These are phyloP conservation scores for Nephotettix cincticeps DNA, from an alignment of 1,140 invertebrate genomes.

Conservation along the genomic window DNA sequence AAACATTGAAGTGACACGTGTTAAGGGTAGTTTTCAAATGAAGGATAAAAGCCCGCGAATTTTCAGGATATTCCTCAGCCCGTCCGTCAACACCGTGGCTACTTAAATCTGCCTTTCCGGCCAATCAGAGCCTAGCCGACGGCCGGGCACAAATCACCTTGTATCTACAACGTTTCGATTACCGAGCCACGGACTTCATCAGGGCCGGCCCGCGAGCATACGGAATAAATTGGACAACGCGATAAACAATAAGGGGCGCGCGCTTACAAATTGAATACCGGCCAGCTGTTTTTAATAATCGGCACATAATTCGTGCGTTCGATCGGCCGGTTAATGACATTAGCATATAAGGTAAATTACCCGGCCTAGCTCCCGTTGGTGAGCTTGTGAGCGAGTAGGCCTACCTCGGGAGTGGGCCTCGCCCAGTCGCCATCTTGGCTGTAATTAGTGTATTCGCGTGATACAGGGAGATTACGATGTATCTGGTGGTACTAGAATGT, in stretches of 20 bases:
- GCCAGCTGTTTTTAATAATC: conserved; percentile 20
- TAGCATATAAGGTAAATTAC: conserved; percentile 23
- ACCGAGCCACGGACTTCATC: neutral
- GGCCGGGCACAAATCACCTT: conserved; percentile 1
- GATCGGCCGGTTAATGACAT: conserved; percentile 8
- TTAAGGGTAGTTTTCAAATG: no score
- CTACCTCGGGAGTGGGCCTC: no score
- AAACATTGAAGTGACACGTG: no score
- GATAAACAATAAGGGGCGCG: conserved; percentile 20
- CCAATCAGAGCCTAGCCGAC: no score
- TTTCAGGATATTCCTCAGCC: no score
- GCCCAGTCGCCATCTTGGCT: no score
- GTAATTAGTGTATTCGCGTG: no score
- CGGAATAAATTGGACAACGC: conserved; percentile 16
- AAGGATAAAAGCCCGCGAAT: no score
- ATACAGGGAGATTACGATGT: no score
- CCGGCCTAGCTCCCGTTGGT: neutral
- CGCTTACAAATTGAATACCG: conserved; percentile 22
- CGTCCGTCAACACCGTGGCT: no score
- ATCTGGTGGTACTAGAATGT: no score
- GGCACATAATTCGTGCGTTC: conserved; percentile 12
- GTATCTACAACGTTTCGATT: conserved; percentile 6
- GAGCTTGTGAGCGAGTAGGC: neutral
- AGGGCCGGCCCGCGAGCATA: conserved; percentile 2
- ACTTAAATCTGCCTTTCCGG: no score